These are phyloP conservation scores for Apotomis turbidana DNA, from an alignment of 2,888 invertebrate genomes.

Conservation along the genomic window DNA sequence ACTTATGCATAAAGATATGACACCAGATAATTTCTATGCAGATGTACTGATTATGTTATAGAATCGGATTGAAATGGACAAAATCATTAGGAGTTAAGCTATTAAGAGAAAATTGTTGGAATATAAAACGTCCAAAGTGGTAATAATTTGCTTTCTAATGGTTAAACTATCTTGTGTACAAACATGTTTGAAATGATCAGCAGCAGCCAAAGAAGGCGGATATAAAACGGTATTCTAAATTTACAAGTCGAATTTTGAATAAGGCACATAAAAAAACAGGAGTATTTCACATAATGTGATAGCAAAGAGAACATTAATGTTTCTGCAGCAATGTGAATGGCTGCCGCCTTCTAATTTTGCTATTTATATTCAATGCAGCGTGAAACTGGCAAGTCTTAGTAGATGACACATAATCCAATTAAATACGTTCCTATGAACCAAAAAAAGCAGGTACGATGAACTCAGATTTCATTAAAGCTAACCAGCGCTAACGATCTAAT, in stretches of 20 bases:
- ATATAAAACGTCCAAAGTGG: slow-evolving; percentile 27
- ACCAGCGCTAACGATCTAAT: slow-evolving; percentile 69
- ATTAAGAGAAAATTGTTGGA: slow-evolving; percentile 20
- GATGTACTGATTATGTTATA: slow-evolving; percentile 16
- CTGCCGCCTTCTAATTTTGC: no score
- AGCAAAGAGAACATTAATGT: background rate
- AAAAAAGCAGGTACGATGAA: slow-evolving; percentile 43
- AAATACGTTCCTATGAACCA: slow-evolving; percentile 17
- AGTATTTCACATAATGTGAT: no score
- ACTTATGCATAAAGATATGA: background rate
- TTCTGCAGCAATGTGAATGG: no score
- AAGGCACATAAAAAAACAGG: background rate
- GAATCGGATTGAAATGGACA: slow-evolving; percentile 15
- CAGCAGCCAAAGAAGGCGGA: slow-evolving; percentile 5
- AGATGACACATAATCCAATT: slow-evolving; percentile 28
- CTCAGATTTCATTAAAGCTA: slow-evolving; percentile 53
- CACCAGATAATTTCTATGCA: slow-evolving; percentile 16
- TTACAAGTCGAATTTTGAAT: background rate
- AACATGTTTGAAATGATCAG: slow-evolving; percentile 3
- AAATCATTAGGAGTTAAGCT: slow-evolving; percentile 28
- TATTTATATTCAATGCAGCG: no score
- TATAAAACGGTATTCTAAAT: background rate
- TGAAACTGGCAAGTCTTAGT: background rate
- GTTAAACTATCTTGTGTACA: slow-evolving; percentile 8
- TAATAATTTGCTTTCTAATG: slow-evolving; percentile 25